These are phyloP conservation scores for Leiothrix lutea DNA, from an alignment of 2,113 vertebrate species.

Conservation along the genomic window DNA sequence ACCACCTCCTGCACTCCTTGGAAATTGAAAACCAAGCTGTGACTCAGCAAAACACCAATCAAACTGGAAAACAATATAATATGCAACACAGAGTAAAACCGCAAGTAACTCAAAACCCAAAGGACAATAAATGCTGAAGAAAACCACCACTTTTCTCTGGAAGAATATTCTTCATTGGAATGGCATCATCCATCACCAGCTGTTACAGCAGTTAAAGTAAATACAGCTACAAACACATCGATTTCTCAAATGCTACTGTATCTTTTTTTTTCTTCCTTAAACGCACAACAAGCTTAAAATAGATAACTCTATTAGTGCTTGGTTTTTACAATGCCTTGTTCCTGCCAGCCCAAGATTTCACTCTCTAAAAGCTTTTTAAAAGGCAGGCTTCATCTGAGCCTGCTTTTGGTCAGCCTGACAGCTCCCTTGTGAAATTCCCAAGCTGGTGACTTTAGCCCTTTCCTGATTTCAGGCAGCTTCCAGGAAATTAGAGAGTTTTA, in stretches of 20 bases:
- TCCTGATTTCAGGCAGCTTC: neutral
- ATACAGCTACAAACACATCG: neutral
- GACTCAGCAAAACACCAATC: conserved; percentile 22
- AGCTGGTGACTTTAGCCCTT: neutral
- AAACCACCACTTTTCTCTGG: neutral
- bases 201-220: neutral
- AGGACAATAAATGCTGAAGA: neutral
- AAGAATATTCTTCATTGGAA: neutral
- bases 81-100: neutral
- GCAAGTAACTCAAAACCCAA: neutral
- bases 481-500: neutral
- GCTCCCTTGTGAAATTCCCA: neutral
- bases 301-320: neutral
- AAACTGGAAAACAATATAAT: neutral
- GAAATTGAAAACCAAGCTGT: conserved; percentile 12
- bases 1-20: neutral
- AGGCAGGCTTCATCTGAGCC: neutral
- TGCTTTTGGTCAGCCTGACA: neutral
- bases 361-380: neutral
- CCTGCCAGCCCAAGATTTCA: neutral
- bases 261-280: neutral
- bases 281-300: neutral
- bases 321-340: neutral
- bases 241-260: neutral
- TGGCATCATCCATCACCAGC: neutral